Percentiles rank a stretch among this genome's conserved stretches.
Evolutionary conservation across 2,113 vertebrate species (phyloP).

Genomic region (Vanacampus margaritifer): DNA sequence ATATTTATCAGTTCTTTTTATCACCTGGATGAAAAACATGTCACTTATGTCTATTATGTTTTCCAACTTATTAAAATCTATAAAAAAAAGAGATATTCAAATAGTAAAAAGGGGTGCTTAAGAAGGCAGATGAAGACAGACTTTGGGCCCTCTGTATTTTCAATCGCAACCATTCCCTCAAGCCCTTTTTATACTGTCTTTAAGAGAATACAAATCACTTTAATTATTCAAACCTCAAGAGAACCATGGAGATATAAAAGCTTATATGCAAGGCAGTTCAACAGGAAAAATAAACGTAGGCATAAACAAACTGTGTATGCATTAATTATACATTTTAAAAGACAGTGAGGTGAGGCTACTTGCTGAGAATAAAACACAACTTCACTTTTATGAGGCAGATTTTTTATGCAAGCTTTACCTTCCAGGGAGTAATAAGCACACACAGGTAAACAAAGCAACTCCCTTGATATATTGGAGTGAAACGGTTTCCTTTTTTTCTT

Average conservation of each 20-base stretch:
- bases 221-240: conserved; percentile 62
- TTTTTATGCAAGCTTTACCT: conserved; percentile 35
- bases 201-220: conserved; percentile 63
- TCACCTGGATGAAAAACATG: conserved; percentile 54
- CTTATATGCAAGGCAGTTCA: conserved; percentile 21
- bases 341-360: conserved; percentile 16
- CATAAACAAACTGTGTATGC: conserved; percentile 53
- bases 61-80: conserved; percentile 42
- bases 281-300: conserved; percentile 45
- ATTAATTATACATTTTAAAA: conserved; percentile 62
- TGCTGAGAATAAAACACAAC: conserved; percentile 27
- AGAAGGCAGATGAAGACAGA: conserved; percentile 38
- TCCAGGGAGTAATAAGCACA: conserved; percentile 49
- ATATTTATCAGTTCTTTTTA: conserved; percentile 63
- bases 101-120: conserved; percentile 46
- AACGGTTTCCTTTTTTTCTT: conserved; percentile 36
- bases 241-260: conserved; percentile 37
- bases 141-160: conserved; percentile 55
- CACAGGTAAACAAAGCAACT: conserved; percentile 63
- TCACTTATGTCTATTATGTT: conserved; percentile 40
- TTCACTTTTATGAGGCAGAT: conserved; percentile 20
- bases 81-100: conserved; percentile 51
- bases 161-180: conserved; percentile 45
- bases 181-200: conserved; percentile 43
- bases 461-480: conserved; percentile 44